Percentiles rank a stretch among this genome's conserved stretches.
Conservation (phyloP, 2,888 invertebrate species). For the Himalopsyche anomala region DNA sequence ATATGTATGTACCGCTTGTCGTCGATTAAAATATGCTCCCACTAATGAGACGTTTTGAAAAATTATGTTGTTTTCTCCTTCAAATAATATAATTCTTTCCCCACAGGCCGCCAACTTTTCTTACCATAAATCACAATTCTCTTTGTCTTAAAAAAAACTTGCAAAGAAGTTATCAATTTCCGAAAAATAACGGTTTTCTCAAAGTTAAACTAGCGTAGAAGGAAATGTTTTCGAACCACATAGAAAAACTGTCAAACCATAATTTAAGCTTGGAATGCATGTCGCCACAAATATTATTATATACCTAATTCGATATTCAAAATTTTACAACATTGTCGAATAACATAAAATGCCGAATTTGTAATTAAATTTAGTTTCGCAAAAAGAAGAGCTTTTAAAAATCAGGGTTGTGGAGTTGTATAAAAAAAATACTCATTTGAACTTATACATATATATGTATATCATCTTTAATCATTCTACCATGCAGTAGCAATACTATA, state of each 20-base stretch:
- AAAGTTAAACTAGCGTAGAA: not conserved
- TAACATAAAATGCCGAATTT: too few species aligned
- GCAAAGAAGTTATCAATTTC: conserved; percentile 10
- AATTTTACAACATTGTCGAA: too few species aligned
- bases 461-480: too few species aligned
- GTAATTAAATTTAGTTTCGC: too few species aligned
- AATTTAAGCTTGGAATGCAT: not conserved
- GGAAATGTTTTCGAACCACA: not conserved
- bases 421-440: too few species aligned
- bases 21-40: conserved; percentile 59
- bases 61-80: conserved; percentile 55
- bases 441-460: too few species aligned
- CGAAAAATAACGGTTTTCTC: not conserved
- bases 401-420: too few species aligned
- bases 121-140: conserved; percentile 8
- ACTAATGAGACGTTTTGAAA: conserved; percentile 63
- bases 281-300: too few species aligned
- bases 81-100: conserved; percentile 43
- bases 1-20: conserved; percentile 46
- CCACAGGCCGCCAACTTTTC: conserved; percentile 29
- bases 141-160: conserved; percentile 39
- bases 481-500: too few species aligned
- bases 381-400: too few species aligned
- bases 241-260: conserved; percentile 26
- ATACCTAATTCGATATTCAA: too few species aligned